Evolutionary conservation across 1,140 invertebrate genomes (phyloP), one percentile per base, ranked within the genome.

Genomic region (Samia ricini): DNA sequence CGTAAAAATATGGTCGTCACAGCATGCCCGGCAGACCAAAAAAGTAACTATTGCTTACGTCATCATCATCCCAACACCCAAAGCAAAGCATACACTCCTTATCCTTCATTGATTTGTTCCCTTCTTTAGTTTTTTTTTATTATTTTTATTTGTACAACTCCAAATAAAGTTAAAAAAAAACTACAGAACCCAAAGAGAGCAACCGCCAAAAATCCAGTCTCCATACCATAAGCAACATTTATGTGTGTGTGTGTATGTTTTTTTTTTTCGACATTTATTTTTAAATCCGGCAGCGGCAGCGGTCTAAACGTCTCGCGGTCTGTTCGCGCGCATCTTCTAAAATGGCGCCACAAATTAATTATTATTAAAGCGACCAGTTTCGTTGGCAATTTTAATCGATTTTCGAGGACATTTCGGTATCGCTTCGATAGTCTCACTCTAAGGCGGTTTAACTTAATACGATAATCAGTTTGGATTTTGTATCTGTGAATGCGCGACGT

Each of bases 221-320:
- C 59, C 71, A 68, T 63, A 71, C 72, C 74, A 76, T 72, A 79
- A 63, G 69, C 68, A 64, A 68, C 65, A 65, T 42, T 66, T 58
- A 54, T 60, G 66, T 71, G 72, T 62, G 59, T 57, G 59, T 75
- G 69, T 79, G 78, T 75, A 76, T 71, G 58, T 60, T 59, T n/a
- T 63, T 57, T 63, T 66, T 75, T 77, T 67, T 77, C 77, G 73
- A 72, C 73, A 79, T 75, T 81, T 77, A 76, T 81, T 85, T 85
- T 83, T 76, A 77, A 83, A 82, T 79, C 80, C 78, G 77, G 66
- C 80, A 82, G 78, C 78, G 77, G 66, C 80, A 82, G 78, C 76
- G 77, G 81, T 79, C 76, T 82, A 81, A 79, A 15, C 79, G 71
- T 81, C 71, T 74, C 56, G 58, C 54, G 29, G 60, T n/a, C 69